A percentile compares a stretch with the other conserved stretches of the same genome.
Conservation (phyloP, 2,888 invertebrate genomes). For the Drosophila pseudotakahashii region DNA sequence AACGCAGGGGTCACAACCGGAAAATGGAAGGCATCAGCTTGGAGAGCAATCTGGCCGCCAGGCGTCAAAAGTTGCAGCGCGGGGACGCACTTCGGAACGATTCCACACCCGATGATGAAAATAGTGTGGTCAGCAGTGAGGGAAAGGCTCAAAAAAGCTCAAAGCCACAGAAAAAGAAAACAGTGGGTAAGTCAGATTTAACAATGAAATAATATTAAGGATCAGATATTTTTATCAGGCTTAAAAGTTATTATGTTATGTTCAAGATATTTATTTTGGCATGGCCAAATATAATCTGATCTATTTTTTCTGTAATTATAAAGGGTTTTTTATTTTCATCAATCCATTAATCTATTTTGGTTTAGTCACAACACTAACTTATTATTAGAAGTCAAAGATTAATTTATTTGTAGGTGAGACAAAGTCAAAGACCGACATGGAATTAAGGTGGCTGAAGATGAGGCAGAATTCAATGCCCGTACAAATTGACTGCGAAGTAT, state of each 20-base stretch:
- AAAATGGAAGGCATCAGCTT: slow-evolving; percentile 46
- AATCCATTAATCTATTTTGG: neutral
- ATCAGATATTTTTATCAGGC: no score
- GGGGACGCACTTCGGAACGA: slow-evolving; percentile 83
- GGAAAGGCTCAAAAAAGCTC: slow-evolving; percentile 10
- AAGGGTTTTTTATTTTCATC: neutral
- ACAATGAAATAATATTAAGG: no score
- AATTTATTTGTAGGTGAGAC: slow-evolving; percentile 21
- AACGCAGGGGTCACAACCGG: slow-evolving; percentile 25
- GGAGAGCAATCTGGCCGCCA: slow-evolving; percentile 78
- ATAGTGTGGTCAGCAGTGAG: slow-evolving; percentile 43
- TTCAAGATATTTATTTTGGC: no score
- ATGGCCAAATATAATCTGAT: no score
- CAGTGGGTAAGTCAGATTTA: slow-evolving; percentile 31
- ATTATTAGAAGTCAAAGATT: neutral
- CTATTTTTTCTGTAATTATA: neutral
- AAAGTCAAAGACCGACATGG: slow-evolving; percentile 27
- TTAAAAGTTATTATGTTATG: no score
- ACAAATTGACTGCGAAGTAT: slow-evolving; percentile 83
- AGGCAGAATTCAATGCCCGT: slow-evolving; percentile 84
- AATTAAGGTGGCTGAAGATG: slow-evolving; percentile 71
- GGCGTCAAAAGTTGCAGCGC: slow-evolving; percentile 81
- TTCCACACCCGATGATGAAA: slow-evolving; percentile 82
- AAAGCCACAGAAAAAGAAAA: neutral
- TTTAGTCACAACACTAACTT: slow-evolving; percentile 1